These are phyloP conservation scores for Parnassius glacialis DNA, from an alignment of 2,888 invertebrate species.

Conservation along the genomic window DNA sequence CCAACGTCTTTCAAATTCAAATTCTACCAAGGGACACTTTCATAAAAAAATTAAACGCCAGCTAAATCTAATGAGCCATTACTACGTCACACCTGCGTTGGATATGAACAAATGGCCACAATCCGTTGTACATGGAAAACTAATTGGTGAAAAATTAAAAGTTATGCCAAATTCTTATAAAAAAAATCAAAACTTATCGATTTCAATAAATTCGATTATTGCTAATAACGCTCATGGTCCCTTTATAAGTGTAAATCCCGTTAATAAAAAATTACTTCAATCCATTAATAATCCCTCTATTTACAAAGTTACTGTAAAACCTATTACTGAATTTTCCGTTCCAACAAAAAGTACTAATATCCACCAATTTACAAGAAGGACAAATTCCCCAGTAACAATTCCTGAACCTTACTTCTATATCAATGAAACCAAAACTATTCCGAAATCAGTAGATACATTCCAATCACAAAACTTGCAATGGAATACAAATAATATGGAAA, in stretches of 20 bases:
- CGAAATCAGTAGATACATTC: background rate
- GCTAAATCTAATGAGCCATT: slow-evolving; percentile 3
- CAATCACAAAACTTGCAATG: slow-evolving; percentile 3
- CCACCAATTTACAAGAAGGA: slow-evolving; percentile 1
- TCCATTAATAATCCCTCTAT: slow-evolving; percentile 21
- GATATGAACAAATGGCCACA: background rate
- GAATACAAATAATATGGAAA: slow-evolving; percentile 18
- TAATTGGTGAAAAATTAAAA: slow-evolving; percentile 1
- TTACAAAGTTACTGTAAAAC: background rate
- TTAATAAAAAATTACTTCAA: slow-evolving; percentile 12
- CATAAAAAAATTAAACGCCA: slow-evolving; percentile 11
- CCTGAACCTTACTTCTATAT: background rate
- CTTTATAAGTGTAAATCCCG: background rate
- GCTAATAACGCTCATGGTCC: slow-evolving; percentile 3
- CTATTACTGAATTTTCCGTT: background rate
- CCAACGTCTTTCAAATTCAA: slow-evolving; percentile 1
- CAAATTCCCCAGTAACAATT: background rate
- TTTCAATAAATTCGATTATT: background rate
- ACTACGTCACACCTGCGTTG: background rate
- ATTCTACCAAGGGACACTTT: background rate
- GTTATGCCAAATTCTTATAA: background rate
- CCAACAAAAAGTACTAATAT: slow-evolving; percentile 1
- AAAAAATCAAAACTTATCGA: background rate
- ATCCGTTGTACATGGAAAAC: slow-evolving; percentile 12
- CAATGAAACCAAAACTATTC: slow-evolving; percentile 6